Evolutionary conservation across 2,113 vertebrate species (phyloP).

Genomic region (Stercorarius parasiticus): DNA sequence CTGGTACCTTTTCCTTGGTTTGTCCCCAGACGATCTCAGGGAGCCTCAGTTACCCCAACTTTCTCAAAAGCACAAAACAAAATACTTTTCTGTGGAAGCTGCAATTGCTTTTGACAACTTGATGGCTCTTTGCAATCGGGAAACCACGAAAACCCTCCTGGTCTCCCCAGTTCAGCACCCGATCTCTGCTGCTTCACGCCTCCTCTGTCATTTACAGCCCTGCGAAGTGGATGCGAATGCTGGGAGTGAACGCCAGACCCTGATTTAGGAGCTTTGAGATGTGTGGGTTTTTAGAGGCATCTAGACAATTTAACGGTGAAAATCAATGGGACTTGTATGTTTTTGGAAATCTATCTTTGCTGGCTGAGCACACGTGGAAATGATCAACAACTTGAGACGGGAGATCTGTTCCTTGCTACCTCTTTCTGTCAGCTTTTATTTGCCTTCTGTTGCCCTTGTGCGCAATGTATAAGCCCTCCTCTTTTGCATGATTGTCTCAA

Average conservation of each 20-base stretch:
- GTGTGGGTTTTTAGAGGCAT: not conserved
- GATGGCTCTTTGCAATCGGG: not conserved
- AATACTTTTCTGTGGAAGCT: not conserved
- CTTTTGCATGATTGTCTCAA: slow-evolving; percentile 19
- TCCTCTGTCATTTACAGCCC: not conserved
- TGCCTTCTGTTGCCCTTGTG: slow-evolving; percentile 11
- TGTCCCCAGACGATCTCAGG: slow-evolving; percentile 10
- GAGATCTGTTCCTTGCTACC: not conserved
- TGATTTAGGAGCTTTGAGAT: not conserved
- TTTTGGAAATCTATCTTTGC: not conserved
- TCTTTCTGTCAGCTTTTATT: slow-evolving; percentile 20
- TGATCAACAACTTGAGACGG: not conserved
- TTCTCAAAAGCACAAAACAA: not conserved
- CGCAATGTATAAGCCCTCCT: not conserved
- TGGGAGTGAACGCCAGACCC: not conserved
- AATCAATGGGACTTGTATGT: not conserved
- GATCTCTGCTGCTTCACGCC: not conserved
- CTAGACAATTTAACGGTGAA: accelerated
- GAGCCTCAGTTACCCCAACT: not conserved
- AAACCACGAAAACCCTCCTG: not conserved
- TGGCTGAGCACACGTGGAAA: not conserved
- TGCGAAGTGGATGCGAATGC: not conserved
- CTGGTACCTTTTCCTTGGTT: not conserved
- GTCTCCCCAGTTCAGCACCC: not conserved
- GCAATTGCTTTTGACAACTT: not conserved